Conservation (phyloP, 2,113 vertebrate genomes). For the Mesembrinibis cayennensis region DNA sequence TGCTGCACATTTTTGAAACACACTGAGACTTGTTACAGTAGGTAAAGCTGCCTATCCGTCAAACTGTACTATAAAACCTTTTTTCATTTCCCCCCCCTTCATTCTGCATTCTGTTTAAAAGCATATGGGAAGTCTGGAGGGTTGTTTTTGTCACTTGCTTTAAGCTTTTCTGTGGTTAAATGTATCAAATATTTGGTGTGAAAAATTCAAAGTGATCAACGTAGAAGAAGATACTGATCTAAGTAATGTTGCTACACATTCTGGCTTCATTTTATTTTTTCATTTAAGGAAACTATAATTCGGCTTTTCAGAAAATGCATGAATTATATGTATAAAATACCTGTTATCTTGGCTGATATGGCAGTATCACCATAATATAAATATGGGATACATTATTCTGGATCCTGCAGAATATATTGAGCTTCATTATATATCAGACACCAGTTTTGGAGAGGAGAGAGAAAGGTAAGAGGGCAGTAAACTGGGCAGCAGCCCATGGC, state of each 20-base stretch:
- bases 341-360: neutral
- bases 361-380: neutral
- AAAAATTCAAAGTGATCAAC: neutral
- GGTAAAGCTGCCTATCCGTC: neutral
- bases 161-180: neutral
- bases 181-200: neutral
- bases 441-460: neutral
- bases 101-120: neutral
- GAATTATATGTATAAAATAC: neutral
- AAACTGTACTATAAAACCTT: neutral
- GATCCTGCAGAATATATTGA: neutral
- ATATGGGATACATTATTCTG: neutral
- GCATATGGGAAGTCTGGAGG: neutral
- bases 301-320: neutral
- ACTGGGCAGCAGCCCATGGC: neutral
- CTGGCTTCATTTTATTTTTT: neutral
- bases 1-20: neutral
- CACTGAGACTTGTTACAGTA: neutral
- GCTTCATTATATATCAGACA: neutral
- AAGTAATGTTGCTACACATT: neutral
- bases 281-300: neutral
- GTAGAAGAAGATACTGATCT: neutral
- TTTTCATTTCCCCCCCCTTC: fast-evolving
- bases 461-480: neutral
- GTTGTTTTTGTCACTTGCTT: neutral